Evolutionary conservation across 1,140 invertebrate genomes (phyloP).

Genomic region (Apocrypta bakeri): DNA sequence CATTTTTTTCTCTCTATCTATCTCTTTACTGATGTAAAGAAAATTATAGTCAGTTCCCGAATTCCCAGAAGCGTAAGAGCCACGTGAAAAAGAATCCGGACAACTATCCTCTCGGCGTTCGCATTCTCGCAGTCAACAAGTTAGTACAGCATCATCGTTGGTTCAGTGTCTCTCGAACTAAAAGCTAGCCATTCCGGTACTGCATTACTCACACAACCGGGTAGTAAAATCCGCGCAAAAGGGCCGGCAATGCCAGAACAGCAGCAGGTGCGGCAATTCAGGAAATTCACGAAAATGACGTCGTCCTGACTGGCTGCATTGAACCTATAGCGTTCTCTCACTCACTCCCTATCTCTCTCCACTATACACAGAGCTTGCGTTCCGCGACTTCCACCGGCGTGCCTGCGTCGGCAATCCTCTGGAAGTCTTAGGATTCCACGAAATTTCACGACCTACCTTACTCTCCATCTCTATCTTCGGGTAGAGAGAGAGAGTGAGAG

Average conservation of each 20-base stretch:
- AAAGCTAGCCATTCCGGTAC: no score
- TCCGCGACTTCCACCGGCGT: slow-evolving; percentile 40
- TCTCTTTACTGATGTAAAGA: no score
- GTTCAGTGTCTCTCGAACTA: no score
- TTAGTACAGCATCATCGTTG: neutral
- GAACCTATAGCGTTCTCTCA: slow-evolving; percentile 1
- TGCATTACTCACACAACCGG: no score
- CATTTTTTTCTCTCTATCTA: no score
- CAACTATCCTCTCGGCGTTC: neutral
- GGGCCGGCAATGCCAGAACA: slow-evolving; percentile 33
- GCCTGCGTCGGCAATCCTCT: slow-evolving; percentile 44
- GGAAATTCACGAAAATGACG: slow-evolving; percentile 49
- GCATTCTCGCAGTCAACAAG: slow-evolving; percentile 23
- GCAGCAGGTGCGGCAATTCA: slow-evolving; percentile 22
- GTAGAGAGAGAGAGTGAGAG: neutral
- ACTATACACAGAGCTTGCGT: slow-evolving; percentile 3
- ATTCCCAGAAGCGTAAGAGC: no score
- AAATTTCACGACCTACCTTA: slow-evolving; percentile 53
- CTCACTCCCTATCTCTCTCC: neutral
- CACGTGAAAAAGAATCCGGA: slow-evolving; percentile 22
- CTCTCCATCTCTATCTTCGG: slow-evolving; percentile 3
- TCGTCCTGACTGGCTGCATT: slow-evolving; percentile 38
- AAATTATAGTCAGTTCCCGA: no score
- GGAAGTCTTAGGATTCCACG: slow-evolving; percentile 52
- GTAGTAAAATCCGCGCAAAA: slow-evolving; percentile 48